Evolutionary conservation across 2,797 vertebrate species (phyloP).

Genomic region (Naso thynnoides): DNA sequence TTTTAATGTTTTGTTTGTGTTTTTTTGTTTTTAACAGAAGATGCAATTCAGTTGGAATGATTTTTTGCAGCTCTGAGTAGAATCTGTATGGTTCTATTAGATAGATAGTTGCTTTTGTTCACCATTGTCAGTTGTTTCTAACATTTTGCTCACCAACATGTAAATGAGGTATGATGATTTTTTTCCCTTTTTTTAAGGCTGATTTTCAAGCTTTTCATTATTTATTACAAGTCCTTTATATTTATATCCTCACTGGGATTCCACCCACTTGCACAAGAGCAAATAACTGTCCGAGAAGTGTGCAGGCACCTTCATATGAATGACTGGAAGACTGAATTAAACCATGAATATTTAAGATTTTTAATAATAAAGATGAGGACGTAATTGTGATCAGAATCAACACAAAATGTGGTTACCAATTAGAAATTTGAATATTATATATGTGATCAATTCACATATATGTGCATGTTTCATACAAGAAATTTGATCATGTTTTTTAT

Average conservation of each 20-base stretch:
- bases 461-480: too few relatives aligned
- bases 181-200: neutral
- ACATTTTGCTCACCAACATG: neutral
- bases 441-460: too few relatives aligned
- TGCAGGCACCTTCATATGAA: neutral
- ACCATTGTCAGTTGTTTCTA: too few relatives aligned
- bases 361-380: too few relatives aligned
- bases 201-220: slow-evolving; percentile 4
- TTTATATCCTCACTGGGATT: slow-evolving; percentile 30
- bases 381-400: too few relatives aligned
- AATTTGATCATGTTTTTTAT: too few relatives aligned
- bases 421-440: too few relatives aligned
- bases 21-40: neutral
- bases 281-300: neutral
- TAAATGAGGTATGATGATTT: neutral
- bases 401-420: too few relatives aligned
- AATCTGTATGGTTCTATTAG: too few relatives aligned
- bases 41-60: neutral
- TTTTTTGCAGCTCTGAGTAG: neutral
- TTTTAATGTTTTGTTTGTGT: too few relatives aligned
- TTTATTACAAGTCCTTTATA: neutral
- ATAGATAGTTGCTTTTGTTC: too few relatives aligned
- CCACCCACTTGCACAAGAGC: neutral
- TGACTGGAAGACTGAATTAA: slow-evolving; percentile 20
- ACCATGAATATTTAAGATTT: slow-evolving; percentile 38